Evolutionary conservation across 2,113 vertebrate species (phyloP), one percentile per base, ranked within the genome.

Genomic region (Psilopogon haemacephalus): DNA sequence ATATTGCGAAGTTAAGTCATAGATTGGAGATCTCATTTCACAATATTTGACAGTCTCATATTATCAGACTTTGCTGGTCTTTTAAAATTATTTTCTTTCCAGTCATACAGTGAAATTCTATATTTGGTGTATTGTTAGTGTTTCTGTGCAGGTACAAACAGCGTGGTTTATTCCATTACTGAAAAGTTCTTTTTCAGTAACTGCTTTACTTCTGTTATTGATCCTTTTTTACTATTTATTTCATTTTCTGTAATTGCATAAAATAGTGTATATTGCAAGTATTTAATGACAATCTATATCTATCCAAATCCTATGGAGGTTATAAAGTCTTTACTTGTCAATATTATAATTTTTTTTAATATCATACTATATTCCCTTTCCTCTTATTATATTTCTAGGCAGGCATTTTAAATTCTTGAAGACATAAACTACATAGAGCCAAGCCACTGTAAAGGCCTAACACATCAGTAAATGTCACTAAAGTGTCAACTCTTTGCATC

Each of bases 401-500:
- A 96, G 88, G 42, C 92, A 28, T 97, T 96, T 94, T 70, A 96
- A 96, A 97, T 95, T 94, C 75, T 83, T 48, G 64, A 93, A 96
- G 93, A 91, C 90, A 86, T 80, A 95, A 94, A 94, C 87, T 88
- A 84, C 38, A 32, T 88, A 91, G 48, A 94, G 90, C 69, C 79
- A 70, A 73, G 70, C 84, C 60, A 68, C 64, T 84, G 59, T 82
- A 97, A 95, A 96, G 95, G 89, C 94, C 93, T 95, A 95, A 80
- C 93, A 90, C 95, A 97, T 97, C 97, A 97, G 94, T 95, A 95
- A 97, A 95, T 98, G 97, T 96, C 97, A 98, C 89, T 46, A 5
- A 97, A 95, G 97, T 98, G 97, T 98, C 97, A 97, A 78, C 86
- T 93, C 95, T 97, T 97, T 97, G 95, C 96, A 97, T 98, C 97